Percentiles rank a stretch among this genome's conserved stretches.
These are phyloP conservation scores for Spongilla lacustris DNA, from an alignment of 37 sponge, comb jelly and placozoan species.

Conservation along the genomic window DNA sequence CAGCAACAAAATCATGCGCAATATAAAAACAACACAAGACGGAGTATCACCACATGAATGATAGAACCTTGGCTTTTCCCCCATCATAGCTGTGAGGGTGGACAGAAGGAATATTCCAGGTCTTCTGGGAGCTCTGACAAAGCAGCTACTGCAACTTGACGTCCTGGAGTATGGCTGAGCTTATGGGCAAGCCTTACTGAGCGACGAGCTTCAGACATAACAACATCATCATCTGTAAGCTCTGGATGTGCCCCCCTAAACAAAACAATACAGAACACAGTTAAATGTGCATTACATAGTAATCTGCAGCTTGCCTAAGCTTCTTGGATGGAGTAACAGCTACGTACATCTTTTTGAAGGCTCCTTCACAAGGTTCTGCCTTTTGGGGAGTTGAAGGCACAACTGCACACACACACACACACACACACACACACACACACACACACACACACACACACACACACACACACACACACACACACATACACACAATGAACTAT, in stretches of 20 bases:
- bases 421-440: not conserved
- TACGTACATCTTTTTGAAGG: constrained; percentile 3
- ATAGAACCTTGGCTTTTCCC: not conserved
- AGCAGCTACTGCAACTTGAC: constrained; percentile 2
- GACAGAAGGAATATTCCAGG: constrained; percentile 13
- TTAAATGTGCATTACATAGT: too few relatives aligned
- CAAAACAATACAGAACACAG: too few relatives aligned
- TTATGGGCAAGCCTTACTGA: constrained; percentile 20
- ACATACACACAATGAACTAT: not conserved
- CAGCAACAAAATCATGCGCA: not conserved
- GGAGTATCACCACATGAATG: not conserved
- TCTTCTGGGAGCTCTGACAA: constrained; percentile 22
- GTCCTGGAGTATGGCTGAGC: not conserved
- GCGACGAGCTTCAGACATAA: constrained; percentile 39
- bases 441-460: not conserved
- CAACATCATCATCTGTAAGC: constrained; percentile 21
- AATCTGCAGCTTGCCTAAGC: constrained; percentile 1
- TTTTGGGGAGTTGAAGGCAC: not conserved
- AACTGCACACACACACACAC: not conserved
- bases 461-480: not conserved
- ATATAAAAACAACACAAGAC: not conserved
- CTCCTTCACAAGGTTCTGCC: not conserved
- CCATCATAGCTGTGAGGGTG: not conserved
- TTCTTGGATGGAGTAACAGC: constrained; percentile 31
- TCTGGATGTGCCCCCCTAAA: not conserved